A percentile compares a stretch with the other conserved stretches of the same genome.
These are phyloP conservation scores for Labeo rohita DNA, from an alignment of 2,113 vertebrate species.

Conservation along the genomic window DNA sequence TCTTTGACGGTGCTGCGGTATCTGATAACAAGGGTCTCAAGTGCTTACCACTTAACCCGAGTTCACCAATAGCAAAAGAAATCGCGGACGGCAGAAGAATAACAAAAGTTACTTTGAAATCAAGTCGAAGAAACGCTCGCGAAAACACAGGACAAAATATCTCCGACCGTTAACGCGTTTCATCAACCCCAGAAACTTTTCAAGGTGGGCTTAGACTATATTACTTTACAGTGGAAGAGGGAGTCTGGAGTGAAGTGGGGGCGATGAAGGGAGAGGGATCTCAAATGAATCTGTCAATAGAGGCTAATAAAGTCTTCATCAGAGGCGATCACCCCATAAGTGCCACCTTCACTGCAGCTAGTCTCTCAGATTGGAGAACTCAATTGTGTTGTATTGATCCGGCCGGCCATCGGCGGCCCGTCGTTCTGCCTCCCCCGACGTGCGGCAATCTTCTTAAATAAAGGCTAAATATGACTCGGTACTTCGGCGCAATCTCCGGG, in stretches of 20 bases:
- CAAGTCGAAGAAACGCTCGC: constrained; percentile 23
- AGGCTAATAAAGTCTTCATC: constrained; percentile 80
- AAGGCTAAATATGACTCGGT: constrained; percentile 69
- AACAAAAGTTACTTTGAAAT: constrained; percentile 46
- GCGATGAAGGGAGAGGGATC: constrained; percentile 53
- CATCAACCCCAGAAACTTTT: constrained; percentile 64
- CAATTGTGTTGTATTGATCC: constrained; percentile 80
- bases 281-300: constrained; percentile 79
- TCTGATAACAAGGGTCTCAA: constrained; percentile 23
- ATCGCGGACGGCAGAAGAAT: constrained; percentile 15
- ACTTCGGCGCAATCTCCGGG: constrained; percentile 70
- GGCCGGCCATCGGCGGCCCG: constrained; percentile 62
- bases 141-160: constrained; percentile 49
- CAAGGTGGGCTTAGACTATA: constrained; percentile 64
- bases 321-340: constrained; percentile 76
- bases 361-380: constrained; percentile 76
- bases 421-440: constrained; percentile 38
- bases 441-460: constrained; percentile 76
- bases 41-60: constrained; percentile 16
- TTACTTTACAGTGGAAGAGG: constrained; percentile 68
- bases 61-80: constrained; percentile 39
- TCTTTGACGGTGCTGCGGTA: constrained; percentile 27
- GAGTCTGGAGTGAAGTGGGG: constrained; percentile 54
- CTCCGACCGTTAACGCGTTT: constrained; percentile 48
- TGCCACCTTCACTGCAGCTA: constrained; percentile 66